Evolutionary conservation across 2,797 vertebrate species (phyloP), one percentile per base, ranked within the genome.

Genomic region (Diceros bicornis): DNA sequence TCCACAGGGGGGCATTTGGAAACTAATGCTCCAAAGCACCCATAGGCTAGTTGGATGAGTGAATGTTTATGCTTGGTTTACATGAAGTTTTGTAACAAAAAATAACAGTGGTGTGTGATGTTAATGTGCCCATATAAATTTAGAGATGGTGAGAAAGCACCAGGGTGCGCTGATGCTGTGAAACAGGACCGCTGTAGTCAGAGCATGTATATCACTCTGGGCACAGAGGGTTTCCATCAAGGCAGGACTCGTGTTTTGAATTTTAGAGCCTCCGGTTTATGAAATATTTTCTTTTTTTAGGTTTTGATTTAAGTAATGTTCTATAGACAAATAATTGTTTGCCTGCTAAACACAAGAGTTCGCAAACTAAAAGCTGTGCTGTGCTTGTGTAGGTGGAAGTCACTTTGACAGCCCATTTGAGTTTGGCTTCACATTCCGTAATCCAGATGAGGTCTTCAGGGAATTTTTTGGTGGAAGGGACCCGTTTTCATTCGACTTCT

Each of bases 381-480:
- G 6, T 92, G 6, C 89, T 69, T 14, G 11, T 94, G 4, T 25
- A 99, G 99, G 99, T 95, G 98, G 98, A 97, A 98, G 82, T 95
- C 97, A 95, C 74, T 98, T 98, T 0, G 98, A 98, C 84, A 97
- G 97, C 96, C 98, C 98, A 0, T 99, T 99, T 96, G 98, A 98
- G 29, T 98, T 98, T 83, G 98, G 98, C 98, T 99, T 99, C 98
- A 99, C 99, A 98, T 99, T 99, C 99, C 99, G 99, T 95, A 99
- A 99, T 97, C 99, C 99, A 66, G 99, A 99, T 0, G 99, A 99
- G 14, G 99, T 99, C 98, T 99, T 99, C 97, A 99, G 99, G 99
- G 99, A 99, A 98, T 99, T 99, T 98, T 99, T 99, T 93, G 99
- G 99, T n/a, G 99, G 99, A 98, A 99, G 99, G 98, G 99, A 99